Base-by-base conservation (phyloP, 2,113 vertebrate genomes). In the Protobothrops mucrosquamatus region DNA sequence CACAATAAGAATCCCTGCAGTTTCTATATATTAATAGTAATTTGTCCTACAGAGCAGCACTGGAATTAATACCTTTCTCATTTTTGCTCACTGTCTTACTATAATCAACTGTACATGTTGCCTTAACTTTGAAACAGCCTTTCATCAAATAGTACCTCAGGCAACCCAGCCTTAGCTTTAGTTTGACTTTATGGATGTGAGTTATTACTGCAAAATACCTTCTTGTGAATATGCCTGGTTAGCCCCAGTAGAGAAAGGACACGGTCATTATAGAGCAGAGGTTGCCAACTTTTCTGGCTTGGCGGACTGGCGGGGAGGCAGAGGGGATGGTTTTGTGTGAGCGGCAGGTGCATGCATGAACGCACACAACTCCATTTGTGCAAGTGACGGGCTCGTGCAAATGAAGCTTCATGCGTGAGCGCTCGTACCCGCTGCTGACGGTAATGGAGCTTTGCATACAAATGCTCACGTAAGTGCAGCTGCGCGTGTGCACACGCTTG, bases 81-180 rank as follows among this genome's bases (percentile, higher is more conserved):
- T 94, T 93, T 55, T 88, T 85, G 91, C 56, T 12, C 52, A 93
- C 57, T 94, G 94, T 43, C 39, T 95, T 97, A 93, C 94, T 95
- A 48, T 93, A 95, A 95, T 43, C 91, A 96, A 95, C 39, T 92
- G 95, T 96, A 95, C 97, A 97, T 97, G 94, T 97, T 97, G 95
- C 81, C 92, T 96, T 93, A 56, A 89, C 95, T 97, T 97, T 96
- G 94, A 97, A 97, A 95, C 91, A 94, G 96, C 95, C 97, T 95
- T 96, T 96, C 96, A 96, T 96, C 96, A 96, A 88, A 87, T 57
- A 90, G 92, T 91, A 97, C 97, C 96, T 97, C 1, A 3, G 61
- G 85, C 96, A 96, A 97, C 93, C 95, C 92, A 55, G 20, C 57
- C 89, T 94, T 57, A 15, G 52, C 86, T 24, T 91, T 94, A 3